Evolutionary conservation across 2,888 invertebrate species (phyloP).

Genomic region (Rosalia funebris): DNA sequence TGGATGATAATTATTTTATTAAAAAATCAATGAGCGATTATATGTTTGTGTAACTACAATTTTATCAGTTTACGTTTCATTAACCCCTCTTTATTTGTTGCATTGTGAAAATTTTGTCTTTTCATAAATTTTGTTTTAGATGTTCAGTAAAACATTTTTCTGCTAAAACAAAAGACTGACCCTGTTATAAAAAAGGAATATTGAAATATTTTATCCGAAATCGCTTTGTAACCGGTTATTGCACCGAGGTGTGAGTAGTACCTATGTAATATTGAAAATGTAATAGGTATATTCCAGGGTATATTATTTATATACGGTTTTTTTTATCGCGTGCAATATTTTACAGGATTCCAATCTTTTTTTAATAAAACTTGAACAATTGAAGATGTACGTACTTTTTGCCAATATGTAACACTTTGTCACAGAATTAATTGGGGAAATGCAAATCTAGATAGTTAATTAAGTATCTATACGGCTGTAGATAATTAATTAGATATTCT

Average conservation of each 20-base stretch:
- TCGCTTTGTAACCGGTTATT: slow-evolving; percentile 40
- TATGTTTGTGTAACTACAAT: slow-evolving; percentile 43
- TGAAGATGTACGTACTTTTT: too few species aligned
- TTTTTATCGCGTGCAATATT: too few species aligned
- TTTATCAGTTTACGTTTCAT: slow-evolving; percentile 47
- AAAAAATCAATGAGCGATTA: slow-evolving; percentile 45
- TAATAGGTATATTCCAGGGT: slow-evolving; percentile 17
- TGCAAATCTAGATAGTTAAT: too few species aligned
- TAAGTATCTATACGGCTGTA: too few species aligned
- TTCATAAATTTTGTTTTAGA: slow-evolving; percentile 37
- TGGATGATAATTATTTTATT: not conserved
- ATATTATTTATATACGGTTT: slow-evolving; percentile 16
- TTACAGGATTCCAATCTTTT: too few species aligned
- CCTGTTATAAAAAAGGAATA: slow-evolving; percentile 12
- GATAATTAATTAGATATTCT: too few species aligned
- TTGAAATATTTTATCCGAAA: slow-evolving; percentile 37
- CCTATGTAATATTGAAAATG: slow-evolving; percentile 17
- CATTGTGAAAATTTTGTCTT: too few species aligned
- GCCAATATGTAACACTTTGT: too few species aligned
- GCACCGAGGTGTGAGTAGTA: slow-evolving; percentile 32
- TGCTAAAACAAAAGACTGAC: slow-evolving; percentile 11
- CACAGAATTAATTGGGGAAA: too few species aligned
- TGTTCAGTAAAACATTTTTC: slow-evolving; percentile 14
- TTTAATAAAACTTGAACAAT: too few species aligned
- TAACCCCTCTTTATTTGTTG: slow-evolving; percentile 38